Base-by-base conservation (phyloP, 2,888 invertebrate species). In the Leistus spinibarbis region DNA sequence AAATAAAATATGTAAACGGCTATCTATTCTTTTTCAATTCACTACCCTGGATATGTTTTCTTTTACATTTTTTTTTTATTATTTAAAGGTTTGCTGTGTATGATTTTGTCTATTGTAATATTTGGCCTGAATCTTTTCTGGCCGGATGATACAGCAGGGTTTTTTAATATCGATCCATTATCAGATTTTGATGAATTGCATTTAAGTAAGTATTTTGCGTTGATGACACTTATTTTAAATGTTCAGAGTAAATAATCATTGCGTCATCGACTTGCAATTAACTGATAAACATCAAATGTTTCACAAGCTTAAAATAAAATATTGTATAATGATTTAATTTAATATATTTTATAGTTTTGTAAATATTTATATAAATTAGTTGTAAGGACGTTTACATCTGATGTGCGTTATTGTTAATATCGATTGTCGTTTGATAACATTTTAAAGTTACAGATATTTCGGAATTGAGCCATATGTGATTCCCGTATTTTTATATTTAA, bases 161-260 rank as follows among this genome's bases (percentile, higher is more conserved):
- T 88, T 79, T 88, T 89, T 79, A 88, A 87, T 0, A 82, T 88
- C 16, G 88, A 89, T 80, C 87, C 88, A 3, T 81, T 89, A 7
- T 83, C 84, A 54, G 85, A 85, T 78, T 87, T 87, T 69, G 88
- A 89, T 75, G 88, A 88, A 80, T 84, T 82, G 62, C 84, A 87
- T 77, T 79, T 86, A 40, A 84, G 88, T 88, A 83, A 83, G 84
- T 81, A 67, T 79, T 24, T n/a, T n/a, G n/a, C n/a, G n/a, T n/a
- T n/a, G n/a, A n/a, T n/a, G n/a, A n/a, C n/a, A n/a, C n/a, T n/a
- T n/a, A n/a, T n/a, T n/a, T n/a, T 13, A 53, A 27, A 27, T 72
- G n/a, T n/a, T n/a, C n/a, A n/a, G n/a, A n/a, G n/a, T n/a, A n/a
- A n/a, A n/a, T n/a, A n/a, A n/a, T n/a, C n/a, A n/a, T n/a, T n/a